A percentile compares a stretch with the other conserved stretches of the same genome.
Conservation (phyloP, 2,888 invertebrate species). For the Cryptocephalus primarius region DNA sequence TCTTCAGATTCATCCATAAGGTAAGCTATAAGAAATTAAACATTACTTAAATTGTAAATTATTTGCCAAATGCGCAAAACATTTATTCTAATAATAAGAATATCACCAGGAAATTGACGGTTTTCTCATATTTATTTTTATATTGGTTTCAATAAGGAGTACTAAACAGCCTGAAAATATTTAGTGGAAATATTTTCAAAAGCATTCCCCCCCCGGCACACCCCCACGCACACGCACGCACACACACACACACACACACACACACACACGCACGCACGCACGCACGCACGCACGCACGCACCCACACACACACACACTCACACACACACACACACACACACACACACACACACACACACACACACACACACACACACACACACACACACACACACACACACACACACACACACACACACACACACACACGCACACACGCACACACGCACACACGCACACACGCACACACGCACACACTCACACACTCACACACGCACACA, state of each 20-base stretch:
- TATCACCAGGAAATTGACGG: no score
- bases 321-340: conserved; percentile 1
- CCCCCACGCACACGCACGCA: not conserved
- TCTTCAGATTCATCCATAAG: no score
- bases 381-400: conserved; percentile 1
- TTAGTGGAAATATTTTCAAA: no score
- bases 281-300: not conserved
- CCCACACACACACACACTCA: not conserved
- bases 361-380: not conserved
- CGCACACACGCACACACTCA: not conserved
- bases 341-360: not conserved
- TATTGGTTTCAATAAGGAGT: no score
- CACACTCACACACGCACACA: not conserved
- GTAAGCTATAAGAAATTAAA: no score
- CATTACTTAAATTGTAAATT: no score
- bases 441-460: conserved; percentile 1
- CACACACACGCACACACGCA: conserved; percentile 1
- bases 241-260: not conserved
- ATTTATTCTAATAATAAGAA: no score
- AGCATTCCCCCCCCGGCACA: no score
- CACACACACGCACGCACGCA: not conserved
- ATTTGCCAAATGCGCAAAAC: no score
- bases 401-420: conserved; percentile 1
- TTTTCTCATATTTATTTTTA: no score
- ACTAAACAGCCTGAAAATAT: no score